Evolutionary conservation across 2,797 vertebrate species (phyloP).

Genomic region (Dromococcyx pavoninus): DNA sequence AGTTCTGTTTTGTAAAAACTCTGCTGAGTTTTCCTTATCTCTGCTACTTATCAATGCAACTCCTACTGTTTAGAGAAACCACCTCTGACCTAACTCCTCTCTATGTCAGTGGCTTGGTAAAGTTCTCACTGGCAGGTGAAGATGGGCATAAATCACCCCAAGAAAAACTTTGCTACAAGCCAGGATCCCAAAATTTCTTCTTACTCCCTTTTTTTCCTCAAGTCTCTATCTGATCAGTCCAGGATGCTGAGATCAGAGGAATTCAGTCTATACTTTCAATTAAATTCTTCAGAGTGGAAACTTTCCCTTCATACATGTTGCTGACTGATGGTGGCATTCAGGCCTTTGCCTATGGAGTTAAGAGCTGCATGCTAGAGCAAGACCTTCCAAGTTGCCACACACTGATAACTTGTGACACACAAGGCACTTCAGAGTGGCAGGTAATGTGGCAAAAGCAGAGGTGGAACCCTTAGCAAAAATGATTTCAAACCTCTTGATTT

Average conservation of each 20-base stretch:
- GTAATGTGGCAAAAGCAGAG: neutral
- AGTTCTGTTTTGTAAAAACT: neutral
- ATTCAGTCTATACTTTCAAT: neutral
- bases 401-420: neutral
- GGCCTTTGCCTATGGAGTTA: neutral
- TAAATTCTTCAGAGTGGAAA: neutral
- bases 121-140: neutral
- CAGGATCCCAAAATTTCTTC: neutral
- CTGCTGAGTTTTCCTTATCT: neutral
- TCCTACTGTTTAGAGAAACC: neutral
- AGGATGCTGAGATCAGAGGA: neutral
- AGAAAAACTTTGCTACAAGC: neutral
- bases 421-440: neutral
- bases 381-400: neutral
- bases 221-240: neutral
- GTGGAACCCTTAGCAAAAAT: neutral
- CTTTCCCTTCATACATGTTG: fast-evolving
- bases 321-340: fast-evolving
- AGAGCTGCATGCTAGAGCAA: neutral
- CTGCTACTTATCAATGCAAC: neutral
- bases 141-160: neutral
- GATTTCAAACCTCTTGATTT: neutral
- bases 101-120: neutral
- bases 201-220: neutral
- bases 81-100: neutral